Base-by-base conservation (phyloP, 2,888 invertebrate species). In the Osmoderma eremita region DNA sequence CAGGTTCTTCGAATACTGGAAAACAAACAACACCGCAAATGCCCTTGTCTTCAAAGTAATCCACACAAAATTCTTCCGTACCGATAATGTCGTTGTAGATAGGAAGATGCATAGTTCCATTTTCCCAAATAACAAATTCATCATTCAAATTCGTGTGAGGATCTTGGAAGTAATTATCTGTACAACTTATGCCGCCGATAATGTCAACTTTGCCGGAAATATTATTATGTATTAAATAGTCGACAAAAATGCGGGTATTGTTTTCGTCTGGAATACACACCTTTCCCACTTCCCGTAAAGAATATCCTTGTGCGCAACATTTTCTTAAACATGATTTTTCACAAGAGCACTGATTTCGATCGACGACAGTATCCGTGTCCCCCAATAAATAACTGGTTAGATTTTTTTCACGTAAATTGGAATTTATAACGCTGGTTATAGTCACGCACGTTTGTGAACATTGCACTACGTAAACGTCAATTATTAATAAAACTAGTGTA, bases 241-340 rank as follows among this genome's bases (percentile, higher is more conserved):
- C 13, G 6, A n/a, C 22, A 63, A 63, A 50, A n/a, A 15, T 8
- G 13, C 15, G 1, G 3, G 22, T 42, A n/a, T 41, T 41, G n/a
- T 63, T 42, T 13, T 50, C 41, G 10, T 63, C 63, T 50, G 15
- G 15, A 39, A 63, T 36, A 18, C 63, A 63, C 24, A 20, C 12
- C 51, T 51, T 63, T 18, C 51, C 63, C 24, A 22, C 41, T 50
- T 51, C 24, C 18, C 51, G 41, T 6, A 51, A 22, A 20, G 49
- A 63, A 41, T 63, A 63, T 51, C 51, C 63, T 17, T 63, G n/a
- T 8, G 51, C 63, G 22, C 63, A 63, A 24, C 63, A 63, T 51
- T 63, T 63, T 53, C 51, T 38, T 17, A 63, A 38, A 20, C 22
- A 63, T 18, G 39, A 15, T 41, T 63, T 53, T 39, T 50, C 63